A percentile compares a stretch with the other conserved stretches of the same genome.
phyloP scores from a whole-genome alignment of 1,140 invertebrate species.

The Coptotermes formosanus region DNA sequence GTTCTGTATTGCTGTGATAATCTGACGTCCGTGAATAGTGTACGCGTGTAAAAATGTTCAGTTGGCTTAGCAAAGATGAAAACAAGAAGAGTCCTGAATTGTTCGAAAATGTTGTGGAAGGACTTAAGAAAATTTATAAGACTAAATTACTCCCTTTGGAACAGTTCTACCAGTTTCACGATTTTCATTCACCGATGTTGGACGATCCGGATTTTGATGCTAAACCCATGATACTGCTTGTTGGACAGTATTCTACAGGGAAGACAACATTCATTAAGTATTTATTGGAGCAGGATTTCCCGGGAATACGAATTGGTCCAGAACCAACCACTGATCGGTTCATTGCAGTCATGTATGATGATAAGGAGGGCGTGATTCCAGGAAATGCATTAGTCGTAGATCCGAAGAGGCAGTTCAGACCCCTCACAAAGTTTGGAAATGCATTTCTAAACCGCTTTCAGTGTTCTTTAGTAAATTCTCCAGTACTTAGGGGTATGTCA shows the following conservation, averaged over 20 bases:
- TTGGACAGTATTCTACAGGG: constrained; percentile 98
- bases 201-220: constrained; percentile 99
- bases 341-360: constrained; percentile 94
- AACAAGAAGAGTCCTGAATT: constrained; percentile 67
- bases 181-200: constrained; percentile 92
- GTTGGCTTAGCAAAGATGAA: constrained; percentile 72
- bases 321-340: constrained; percentile 98
- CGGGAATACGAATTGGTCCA: constrained; percentile 92
- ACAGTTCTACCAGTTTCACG: constrained; percentile 91
- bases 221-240: constrained; percentile 96
- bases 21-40: neutral
- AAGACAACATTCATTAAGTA: constrained; percentile 99
- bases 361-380: constrained; percentile 91
- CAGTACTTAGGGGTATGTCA: constrained; percentile 88
- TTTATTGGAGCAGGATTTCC: constrained; percentile 90
- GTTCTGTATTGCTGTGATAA: too few species aligned
- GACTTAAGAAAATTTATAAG: constrained; percentile 89
- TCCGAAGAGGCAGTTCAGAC: constrained; percentile 93
- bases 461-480: constrained; percentile 81
- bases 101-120: constrained; percentile 82
- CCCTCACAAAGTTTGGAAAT: constrained; percentile 96
- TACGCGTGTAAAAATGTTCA: constrained; percentile 59
- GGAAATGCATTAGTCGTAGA: constrained; percentile 99
- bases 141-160: constrained; percentile 90
- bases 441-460: constrained; percentile 96